Base-by-base conservation (phyloP, 92 coral and sea anemone species). In the Montipora capitata region DNA sequence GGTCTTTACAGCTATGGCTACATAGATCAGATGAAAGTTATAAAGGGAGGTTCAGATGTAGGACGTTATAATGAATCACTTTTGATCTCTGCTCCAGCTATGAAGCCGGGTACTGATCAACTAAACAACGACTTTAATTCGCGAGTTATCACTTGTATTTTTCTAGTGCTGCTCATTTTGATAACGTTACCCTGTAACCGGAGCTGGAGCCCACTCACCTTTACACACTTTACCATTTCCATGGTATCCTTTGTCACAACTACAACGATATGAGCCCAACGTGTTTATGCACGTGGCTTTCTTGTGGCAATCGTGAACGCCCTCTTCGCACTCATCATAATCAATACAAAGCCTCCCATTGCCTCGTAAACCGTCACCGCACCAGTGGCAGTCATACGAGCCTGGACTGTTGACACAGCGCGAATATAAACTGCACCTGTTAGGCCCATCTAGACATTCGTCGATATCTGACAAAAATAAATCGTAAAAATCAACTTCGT, bases 401-500 rank as follows among this genome's bases (percentile, higher is more conserved):
- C 82, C 90, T 40, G 40, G 78, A 13, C 57, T 78, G 62, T 86
- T 86, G 6, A 10, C 43, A 51, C 90, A 86, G 18, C 59, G 70
- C n/a, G 56, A 66, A 18, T 77, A 2, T 67, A 15, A 6, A 64
- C 61, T 16, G 84, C 90, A 85, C 14, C 13, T 57, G 5, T 27
- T 0, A 8, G 56, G 12, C 15, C 35, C 40, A 39, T 52, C 75
- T 40, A 15, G 17, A 49, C 89, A 85, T 65, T 86, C 84, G 18
- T 86, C 40, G 5, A 42, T 49, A 67, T 86, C 90, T 86, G 41
- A 65, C 42, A 18, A 16, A 11, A 48, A 74, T 17, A 17, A 74
- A n/a, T 15, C 1, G 9, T 16, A 3, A 49, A 43, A 27, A 4
- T 54, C 5, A 45, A 45, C 51, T 5, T 45, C 2, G 9, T 5